Evolutionary conservation across 1,140 invertebrate species (phyloP).

Genomic region (Anagrus nilaparvatae): DNA sequence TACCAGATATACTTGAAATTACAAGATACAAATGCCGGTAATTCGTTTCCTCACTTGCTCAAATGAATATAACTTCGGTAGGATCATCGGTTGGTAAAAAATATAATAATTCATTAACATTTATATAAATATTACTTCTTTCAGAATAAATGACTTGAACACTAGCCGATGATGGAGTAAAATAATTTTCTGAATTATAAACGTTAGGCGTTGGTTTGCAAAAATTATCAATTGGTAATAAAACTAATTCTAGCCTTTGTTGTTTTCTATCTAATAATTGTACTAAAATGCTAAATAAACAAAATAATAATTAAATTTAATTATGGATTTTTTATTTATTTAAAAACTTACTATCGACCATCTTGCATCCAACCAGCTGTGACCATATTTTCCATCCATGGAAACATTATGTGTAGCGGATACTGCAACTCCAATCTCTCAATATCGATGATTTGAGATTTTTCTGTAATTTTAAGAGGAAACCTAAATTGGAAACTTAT

Average conservation of each 20-base stretch:
- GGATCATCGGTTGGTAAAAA: slow-evolving; percentile 60
- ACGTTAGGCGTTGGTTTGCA: slow-evolving; percentile 51
- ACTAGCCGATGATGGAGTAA: slow-evolving; percentile 42
- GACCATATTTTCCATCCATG: slow-evolving; percentile 89
- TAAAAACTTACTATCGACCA: slow-evolving; percentile 63
- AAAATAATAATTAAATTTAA: slow-evolving; percentile 1
- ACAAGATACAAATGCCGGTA: slow-evolving; percentile 83
- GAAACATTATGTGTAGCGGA: slow-evolving; percentile 66
- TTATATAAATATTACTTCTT: slow-evolving; percentile 73
- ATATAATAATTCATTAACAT: slow-evolving; percentile 80
- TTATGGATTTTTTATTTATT: slow-evolving; percentile 3
- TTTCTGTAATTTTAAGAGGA: slow-evolving; percentile 64
- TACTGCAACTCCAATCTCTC: slow-evolving; percentile 61
- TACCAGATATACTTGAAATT: slow-evolving; percentile 43
- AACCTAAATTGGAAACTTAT: slow-evolving; percentile 86
- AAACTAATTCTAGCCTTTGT: slow-evolving; percentile 63
- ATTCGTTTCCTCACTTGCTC: slow-evolving; percentile 88
- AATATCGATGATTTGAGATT: slow-evolving; percentile 54
- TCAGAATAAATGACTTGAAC: slow-evolving; percentile 64
- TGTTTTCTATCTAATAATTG: slow-evolving; percentile 80
- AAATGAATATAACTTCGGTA: slow-evolving; percentile 63
- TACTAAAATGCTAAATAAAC: slow-evolving; percentile 68
- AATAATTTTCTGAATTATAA: slow-evolving; percentile 43
- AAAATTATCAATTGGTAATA: slow-evolving; percentile 65
- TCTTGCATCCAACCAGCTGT: slow-evolving; percentile 88